Conservation (phyloP, 1,140 invertebrate genomes). For the Sipha flava region DNA sequence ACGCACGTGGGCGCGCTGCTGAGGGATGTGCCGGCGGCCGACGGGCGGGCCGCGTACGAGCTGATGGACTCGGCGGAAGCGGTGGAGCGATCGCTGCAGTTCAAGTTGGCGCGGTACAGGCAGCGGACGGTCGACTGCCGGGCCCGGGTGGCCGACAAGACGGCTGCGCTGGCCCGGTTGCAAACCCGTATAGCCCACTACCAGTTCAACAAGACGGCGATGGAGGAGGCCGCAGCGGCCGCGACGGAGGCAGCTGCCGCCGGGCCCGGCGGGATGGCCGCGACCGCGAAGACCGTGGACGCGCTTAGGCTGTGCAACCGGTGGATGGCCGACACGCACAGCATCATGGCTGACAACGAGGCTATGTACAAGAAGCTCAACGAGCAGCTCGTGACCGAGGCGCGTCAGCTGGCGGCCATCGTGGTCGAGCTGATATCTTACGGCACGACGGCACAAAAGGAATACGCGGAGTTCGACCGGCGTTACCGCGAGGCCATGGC, state of each 20-base stretch:
- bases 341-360: not conserved
- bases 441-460: not conserved
- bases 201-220: too few relatives aligned
- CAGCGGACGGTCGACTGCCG: not conserved
- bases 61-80: not conserved
- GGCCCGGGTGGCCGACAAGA: not conserved
- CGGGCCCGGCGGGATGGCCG: not conserved
- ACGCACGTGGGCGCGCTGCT: not conserved
- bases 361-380: not conserved
- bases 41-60: not conserved
- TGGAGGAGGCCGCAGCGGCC: too few relatives aligned
- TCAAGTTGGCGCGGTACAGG: not conserved
- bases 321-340: too few relatives aligned
- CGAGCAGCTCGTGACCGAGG: not conserved
- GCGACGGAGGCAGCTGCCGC: not conserved
- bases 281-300: not conserved
- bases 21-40: not conserved
- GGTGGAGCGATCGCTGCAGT: not conserved
- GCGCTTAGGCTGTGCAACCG: not conserved
- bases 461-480: not conserved
- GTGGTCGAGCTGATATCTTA: not conserved
- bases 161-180: not conserved
- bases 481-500: not conserved
- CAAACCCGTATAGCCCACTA: not conserved
- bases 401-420: not conserved